Evolutionary conservation across 2,888 invertebrate genomes (phyloP), one percentile per base, ranked within the genome.

Genomic region (Tuberolachnus salignus): DNA sequence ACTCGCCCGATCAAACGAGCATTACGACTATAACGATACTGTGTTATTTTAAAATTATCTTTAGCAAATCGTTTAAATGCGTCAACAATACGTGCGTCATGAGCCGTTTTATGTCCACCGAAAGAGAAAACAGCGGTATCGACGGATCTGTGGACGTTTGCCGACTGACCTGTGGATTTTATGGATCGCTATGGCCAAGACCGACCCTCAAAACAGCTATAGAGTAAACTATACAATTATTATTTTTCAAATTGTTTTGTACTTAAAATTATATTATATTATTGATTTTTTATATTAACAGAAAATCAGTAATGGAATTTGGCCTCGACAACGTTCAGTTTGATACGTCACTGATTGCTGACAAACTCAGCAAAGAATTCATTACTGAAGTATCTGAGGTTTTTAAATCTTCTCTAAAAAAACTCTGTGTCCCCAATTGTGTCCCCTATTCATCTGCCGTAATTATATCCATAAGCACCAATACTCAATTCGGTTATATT

Each of bases 121-220:
- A 59, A 69, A 67, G 59, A 34, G 46, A 59, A 14, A 73, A 78
- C 23, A 34, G 23, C 2, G 44, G 53, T 11, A 14, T 80, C 8
- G 57, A 80, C 46, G 63, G 67, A 16, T 89, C 89, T 72, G 85
- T 91, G 82, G 88, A 89, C 81, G 86, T 89, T 57, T 92, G 92
- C 83, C 87, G 91, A 21, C 86, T 92, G 9, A 89, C 90, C 0
- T 92, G 92, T 83, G 92, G 91, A 1, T 85, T 87, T 53, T 90
- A 89, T 83, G 91, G 92, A 0, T 87, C 89, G 0, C 86, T 92
- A n/a, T 92, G 92, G 92, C 92, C 92, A 0, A 86, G 87, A 83
- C 92, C 92, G 0, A 89, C 90, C 1, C 87, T 84, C 44, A 57
- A 81, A 3, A 81, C 81, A 10, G 53, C 70, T 6, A 81, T 84